Evolutionary conservation across 1,140 invertebrate species (phyloP).

Genomic region (Drosophila miranda): DNA sequence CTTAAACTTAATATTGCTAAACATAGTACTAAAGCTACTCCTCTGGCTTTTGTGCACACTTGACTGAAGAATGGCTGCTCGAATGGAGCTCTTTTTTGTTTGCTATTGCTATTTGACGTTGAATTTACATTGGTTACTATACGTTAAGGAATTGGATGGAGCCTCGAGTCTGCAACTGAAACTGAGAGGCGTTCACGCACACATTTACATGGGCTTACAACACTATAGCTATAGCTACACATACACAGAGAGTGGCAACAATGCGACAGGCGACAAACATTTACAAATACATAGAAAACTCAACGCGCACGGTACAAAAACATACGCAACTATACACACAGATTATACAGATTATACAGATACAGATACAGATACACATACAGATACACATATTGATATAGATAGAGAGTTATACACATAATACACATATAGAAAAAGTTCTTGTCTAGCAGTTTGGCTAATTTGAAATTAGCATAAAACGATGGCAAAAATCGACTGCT

Average conservation of each 20-base stretch:
- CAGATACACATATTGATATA: constrained; percentile 33
- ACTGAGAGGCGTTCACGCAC: constrained; percentile 38
- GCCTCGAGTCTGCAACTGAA: constrained; percentile 30
- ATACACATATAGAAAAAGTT: constrained; percentile 54
- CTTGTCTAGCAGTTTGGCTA: constrained; percentile 53
- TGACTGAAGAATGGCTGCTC: constrained; percentile 36
- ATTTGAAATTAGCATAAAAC: constrained; percentile 75
- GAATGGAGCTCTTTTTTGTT: constrained; percentile 1
- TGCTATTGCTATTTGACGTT: neutral
- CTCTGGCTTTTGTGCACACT: constrained; percentile 30
- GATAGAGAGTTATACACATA: constrained; percentile 34
- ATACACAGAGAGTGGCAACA: constrained; percentile 56
- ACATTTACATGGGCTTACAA: constrained; percentile 38
- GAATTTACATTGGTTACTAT: constrained; percentile 18
- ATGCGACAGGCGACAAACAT: constrained; percentile 59
- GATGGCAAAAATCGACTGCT: constrained; percentile 56
- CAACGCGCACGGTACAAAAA: constrained; percentile 73
- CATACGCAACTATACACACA: constrained; percentile 55
- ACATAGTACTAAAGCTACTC: neutral
- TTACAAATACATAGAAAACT: constrained; percentile 62
- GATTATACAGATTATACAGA: constrained; percentile 23
- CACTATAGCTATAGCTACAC: constrained; percentile 62
- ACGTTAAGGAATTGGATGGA: constrained; percentile 27
- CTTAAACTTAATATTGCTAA: constrained; percentile 38
- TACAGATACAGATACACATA: constrained; percentile 27